These are phyloP conservation scores for Blennius ocellaris DNA, from an alignment of 2,113 vertebrate genomes.

Conservation along the genomic window DNA sequence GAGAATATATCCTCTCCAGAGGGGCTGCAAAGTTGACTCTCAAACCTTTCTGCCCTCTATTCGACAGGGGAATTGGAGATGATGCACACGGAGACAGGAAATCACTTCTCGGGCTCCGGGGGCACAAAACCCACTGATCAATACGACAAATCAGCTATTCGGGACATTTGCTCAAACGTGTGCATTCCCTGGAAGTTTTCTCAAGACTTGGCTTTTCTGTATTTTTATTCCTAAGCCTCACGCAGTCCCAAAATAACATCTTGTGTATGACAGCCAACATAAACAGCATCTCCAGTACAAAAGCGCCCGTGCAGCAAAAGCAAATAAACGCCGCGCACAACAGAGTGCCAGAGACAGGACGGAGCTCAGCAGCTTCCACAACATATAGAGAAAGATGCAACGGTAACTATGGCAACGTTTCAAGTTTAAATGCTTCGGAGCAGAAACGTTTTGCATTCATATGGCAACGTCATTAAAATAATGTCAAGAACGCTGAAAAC, in stretches of 20 bases:
- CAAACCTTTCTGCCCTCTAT: slow-evolving; percentile 1
- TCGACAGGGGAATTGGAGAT: slow-evolving; percentile 2
- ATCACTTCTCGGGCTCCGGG: slow-evolving; percentile 11
- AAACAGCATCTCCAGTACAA: slow-evolving; percentile 28
- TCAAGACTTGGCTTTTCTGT: slow-evolving; percentile 41
- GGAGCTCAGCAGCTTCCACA: not conserved
- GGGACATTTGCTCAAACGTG: slow-evolving; percentile 2
- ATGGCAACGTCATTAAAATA: no score
- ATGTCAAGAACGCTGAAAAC: no score
- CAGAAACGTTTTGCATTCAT: no score
- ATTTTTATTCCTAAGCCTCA: slow-evolving; percentile 24
- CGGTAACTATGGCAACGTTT: no score
- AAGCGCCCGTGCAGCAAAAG: not conserved
- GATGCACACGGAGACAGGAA: slow-evolving; percentile 30
- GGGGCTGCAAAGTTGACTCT: no score
- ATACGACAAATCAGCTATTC: slow-evolving; percentile 18
- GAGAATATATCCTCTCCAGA: no score
- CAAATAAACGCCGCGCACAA: slow-evolving; percentile 8
- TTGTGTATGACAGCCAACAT: slow-evolving; percentile 23
- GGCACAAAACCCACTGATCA: not conserved
- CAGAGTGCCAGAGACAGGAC: not conserved
- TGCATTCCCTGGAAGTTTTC: slow-evolving; percentile 1
- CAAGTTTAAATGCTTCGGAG: no score
- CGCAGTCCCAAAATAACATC: slow-evolving; percentile 45
- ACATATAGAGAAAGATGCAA: not conserved